Evolutionary conservation across 2,797 vertebrate genomes (phyloP).

Genomic region (Falco berigora): DNA sequence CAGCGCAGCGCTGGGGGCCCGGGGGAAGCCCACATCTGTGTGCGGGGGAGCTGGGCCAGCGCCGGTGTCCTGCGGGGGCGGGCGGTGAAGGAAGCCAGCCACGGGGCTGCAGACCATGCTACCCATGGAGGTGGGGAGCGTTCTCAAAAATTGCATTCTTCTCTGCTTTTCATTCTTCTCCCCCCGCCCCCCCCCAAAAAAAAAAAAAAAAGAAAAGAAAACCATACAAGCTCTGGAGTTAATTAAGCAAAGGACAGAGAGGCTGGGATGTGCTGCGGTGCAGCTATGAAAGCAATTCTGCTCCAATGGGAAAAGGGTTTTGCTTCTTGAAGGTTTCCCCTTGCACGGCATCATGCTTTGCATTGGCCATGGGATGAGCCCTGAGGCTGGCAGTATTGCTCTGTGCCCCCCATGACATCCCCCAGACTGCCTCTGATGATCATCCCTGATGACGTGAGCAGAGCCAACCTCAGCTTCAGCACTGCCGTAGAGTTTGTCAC

Average conservation of each 20-base stretch:
- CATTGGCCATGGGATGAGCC: accelerated
- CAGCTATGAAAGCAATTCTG: background rate
- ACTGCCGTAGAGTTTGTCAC: background rate
- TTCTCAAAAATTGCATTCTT: background rate
- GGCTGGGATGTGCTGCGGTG: background rate
- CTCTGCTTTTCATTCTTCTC: background rate
- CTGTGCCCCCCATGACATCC: background rate
- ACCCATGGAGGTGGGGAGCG: background rate
- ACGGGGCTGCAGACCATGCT: background rate
- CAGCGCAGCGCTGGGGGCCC: background rate
- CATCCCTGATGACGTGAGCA: accelerated
- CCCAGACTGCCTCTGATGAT: background rate
- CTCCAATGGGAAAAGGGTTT: background rate
- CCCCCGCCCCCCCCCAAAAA: too few relatives aligned
- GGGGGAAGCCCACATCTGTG: conserved; percentile 53
- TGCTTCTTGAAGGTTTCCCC: background rate
- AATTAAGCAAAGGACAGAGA: conserved; percentile 27
- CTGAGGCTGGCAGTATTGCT: background rate
- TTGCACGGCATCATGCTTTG: accelerated
- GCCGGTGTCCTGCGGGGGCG: background rate
- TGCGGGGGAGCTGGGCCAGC: conserved; percentile 36
- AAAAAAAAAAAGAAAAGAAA: background rate
- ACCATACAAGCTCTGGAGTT: background rate
- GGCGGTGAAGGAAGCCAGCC: background rate
- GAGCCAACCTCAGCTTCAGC: background rate